Conservation (phyloP, 2,888 invertebrate species). For the Microctonus brassicae region DNA sequence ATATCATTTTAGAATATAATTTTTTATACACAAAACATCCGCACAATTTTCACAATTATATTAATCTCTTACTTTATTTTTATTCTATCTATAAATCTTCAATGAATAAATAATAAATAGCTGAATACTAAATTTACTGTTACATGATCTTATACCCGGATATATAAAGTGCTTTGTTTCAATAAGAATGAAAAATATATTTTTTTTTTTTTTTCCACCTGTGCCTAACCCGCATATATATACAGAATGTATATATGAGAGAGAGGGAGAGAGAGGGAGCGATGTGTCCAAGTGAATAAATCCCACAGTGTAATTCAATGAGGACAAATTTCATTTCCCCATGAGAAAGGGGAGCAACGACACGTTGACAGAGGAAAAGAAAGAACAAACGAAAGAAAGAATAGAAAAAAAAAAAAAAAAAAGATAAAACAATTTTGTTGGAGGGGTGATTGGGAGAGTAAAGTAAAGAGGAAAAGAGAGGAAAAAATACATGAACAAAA, state of each 20-base stretch:
- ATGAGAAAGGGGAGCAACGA: background rate
- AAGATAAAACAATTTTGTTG: no score
- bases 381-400: background rate
- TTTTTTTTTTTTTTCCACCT: slow-evolving; percentile 12
- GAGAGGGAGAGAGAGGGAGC: no score
- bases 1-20: background rate
- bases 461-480: slow-evolving; percentile 1
- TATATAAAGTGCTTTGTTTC: slow-evolving; percentile 39
- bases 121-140: no score
- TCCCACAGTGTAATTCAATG: slow-evolving; percentile 7
- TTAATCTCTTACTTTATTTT: background rate
- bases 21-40: background rate
- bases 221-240: slow-evolving; percentile 5
- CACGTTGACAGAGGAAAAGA: background rate
- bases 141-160: slow-evolving; percentile 63
- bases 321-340: slow-evolving; percentile 19
- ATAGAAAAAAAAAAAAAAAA: background rate
- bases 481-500: background rate
- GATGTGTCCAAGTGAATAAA: background rate
- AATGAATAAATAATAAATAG: slow-evolving; percentile 49
- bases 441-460: background rate
- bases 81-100: background rate
- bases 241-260: no score
- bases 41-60: background rate
- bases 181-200: slow-evolving; percentile 13